These are phyloP conservation scores for Phaonia tiefii DNA, from an alignment of 2,888 invertebrate genomes.

Conservation along the genomic window DNA sequence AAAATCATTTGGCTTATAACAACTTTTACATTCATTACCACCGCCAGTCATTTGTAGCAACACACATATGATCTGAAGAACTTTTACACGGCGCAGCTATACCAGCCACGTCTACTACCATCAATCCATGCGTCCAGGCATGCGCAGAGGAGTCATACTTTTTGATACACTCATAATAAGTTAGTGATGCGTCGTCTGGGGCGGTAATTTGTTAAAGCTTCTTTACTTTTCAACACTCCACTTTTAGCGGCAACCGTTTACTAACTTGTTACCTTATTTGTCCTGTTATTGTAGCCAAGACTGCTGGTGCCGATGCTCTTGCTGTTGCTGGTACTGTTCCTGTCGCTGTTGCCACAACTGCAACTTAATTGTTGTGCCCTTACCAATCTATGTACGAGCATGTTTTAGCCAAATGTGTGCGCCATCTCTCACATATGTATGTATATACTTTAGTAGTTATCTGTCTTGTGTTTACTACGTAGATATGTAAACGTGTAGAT, in stretches of 20 bases:
- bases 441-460: not conserved
- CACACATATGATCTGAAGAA: not conserved
- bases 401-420: conserved; percentile 41
- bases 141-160: conserved; percentile 53
- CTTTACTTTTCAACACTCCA: conserved; percentile 79
- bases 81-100: not conserved
- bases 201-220: conserved; percentile 79
- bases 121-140: conserved; percentile 46
- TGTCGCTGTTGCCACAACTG: conserved; percentile 27
- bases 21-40: conserved; percentile 56
- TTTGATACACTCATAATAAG: conserved; percentile 75
- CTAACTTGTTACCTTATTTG: conserved; percentile 63
- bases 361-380: conserved; percentile 70
- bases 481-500: not conserved
- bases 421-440: conserved; percentile 46
- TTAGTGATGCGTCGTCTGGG: conserved; percentile 70
- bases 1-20: conserved; percentile 51
- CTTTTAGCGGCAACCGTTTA: conserved; percentile 63
- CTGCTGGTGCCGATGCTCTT: conserved; percentile 24
- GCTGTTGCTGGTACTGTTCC: too few relatives aligned
- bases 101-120: conserved; percentile 15
- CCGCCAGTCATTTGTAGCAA: conserved; percentile 58
- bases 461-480: too few relatives aligned
- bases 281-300: conserved; percentile 52
- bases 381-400: too few relatives aligned